Evolutionary conservation across 2,113 vertebrate genomes (phyloP), one percentile per base, ranked within the genome.

Genomic region (Rhegmatorhina hoffmannsi): DNA sequence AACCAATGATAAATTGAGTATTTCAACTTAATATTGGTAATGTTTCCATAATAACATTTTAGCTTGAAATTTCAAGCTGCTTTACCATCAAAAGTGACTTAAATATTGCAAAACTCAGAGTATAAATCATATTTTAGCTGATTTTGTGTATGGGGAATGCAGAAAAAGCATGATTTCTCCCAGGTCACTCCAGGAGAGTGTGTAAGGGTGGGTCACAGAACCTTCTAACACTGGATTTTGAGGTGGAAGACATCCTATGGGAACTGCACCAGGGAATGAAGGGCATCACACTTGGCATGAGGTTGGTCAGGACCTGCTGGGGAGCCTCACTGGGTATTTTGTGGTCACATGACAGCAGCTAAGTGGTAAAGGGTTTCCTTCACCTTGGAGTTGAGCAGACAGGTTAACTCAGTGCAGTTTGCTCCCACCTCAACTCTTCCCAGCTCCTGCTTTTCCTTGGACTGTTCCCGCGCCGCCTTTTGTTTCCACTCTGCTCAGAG

Each of bases 401-500:
- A 80, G 64, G 83, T 89, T 90, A 88, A 77, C 59, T 77, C 26
- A 29, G 64, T 47, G 72, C 67, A 74, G 14, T 89, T 80, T 74
- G 34, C 85, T 77, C 85, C 80, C 43, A 59, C 46, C 63, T 14
- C 43, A 63, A 88, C 67, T 62, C 25, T 92, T 78, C 59, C 59
- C 72, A 34, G 49, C 53, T 91, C 83, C 60, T 90, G 33, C 53
- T 93, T 93, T 83, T 8, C 52, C 76, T 85, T 62, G 94, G 72
- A 53, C 44, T 76, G 31, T 92, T 92, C 4, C 1, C 56, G 4
- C 84, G 79, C 31, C 0, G 1, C 67, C 90, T 89, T 94, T 95
- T 94, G 90, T 96, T 94, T 88, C 55, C 13, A 15, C 64, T 93
- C 59, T 77, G 64, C 17, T 75, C 84, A 83, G 74, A 74, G 56